phyloP scores from a whole-genome alignment of 1,140 invertebrate genomes.

The Drosophila navojoa region DNA sequence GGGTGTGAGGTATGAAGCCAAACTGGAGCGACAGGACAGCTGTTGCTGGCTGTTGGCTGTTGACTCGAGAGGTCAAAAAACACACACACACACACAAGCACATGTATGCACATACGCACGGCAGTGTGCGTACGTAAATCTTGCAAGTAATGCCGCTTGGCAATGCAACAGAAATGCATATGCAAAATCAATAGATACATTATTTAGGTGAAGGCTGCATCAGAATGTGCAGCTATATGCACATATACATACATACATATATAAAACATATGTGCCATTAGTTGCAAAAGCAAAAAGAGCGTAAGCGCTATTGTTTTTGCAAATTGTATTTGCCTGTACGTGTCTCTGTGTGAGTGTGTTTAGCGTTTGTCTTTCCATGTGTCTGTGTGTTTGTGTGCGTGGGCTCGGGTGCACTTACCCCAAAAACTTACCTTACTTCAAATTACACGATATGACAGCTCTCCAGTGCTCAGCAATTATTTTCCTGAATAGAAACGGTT shows the following conservation, averaged over 20 bases:
- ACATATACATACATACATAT: constrained; percentile 22
- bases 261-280: constrained; percentile 18
- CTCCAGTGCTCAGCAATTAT: not conserved
- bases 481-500: constrained; percentile 1
- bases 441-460: constrained; percentile 7
- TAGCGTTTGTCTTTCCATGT: constrained; percentile 1
- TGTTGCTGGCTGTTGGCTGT: constrained; percentile 53
- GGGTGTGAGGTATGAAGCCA: not conserved
- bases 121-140: constrained; percentile 3
- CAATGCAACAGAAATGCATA: constrained; percentile 44
- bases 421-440: constrained; percentile 49
- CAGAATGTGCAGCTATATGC: constrained; percentile 53
- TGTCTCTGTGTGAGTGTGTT: not conserved
- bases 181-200: constrained; percentile 54
- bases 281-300: constrained; percentile 36
- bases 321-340: constrained; percentile 45
- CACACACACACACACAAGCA: constrained; percentile 4
- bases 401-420: constrained; percentile 23
- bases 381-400: not conserved
- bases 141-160: constrained; percentile 48
- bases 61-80: constrained; percentile 34
- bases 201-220: constrained; percentile 67
- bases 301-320: constrained; percentile 39
- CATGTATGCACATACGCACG: not conserved
- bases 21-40: constrained; percentile 53